Base-by-base conservation (phyloP, 2,797 vertebrate genomes). In the Cryptoblepharus egeriae region DNA sequence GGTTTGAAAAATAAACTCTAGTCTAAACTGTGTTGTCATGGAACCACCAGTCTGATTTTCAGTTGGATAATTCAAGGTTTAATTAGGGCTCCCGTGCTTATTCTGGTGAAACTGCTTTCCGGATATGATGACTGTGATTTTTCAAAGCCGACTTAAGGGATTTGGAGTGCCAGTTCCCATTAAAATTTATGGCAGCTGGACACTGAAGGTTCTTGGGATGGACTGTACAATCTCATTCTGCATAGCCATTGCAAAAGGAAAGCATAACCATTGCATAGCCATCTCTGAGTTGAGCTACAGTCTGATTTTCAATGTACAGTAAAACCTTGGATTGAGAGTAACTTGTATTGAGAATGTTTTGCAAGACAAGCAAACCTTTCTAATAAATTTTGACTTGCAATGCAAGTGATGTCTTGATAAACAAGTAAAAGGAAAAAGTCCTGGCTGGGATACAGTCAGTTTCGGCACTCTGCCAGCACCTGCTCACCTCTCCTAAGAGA, bases 1-100 rank as follows among this genome's bases (percentile, higher is more conserved):
- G 84, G 52, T 80, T 86, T 92, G 90, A 39, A 75, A 90, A 86
- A 81, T 67, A 91, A 89, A 88, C 89, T 69, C 65, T 71, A 88
- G 85, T 42, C 32, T n/a, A 67, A 79, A 87, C 30, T 74, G 83
- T 15, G 88, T 90, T 90, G 77, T 73, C 90, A 81, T 85, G 88
- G 90, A 91, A 86, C 57, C 86, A 85, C 39, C 0, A 64, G 42
- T 85, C 77, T 64, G 80, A 68, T 84, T 87, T 88, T 85, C 87
- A 79, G 64, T 73, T 55, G 83, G 88, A 82, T 79, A 84, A 85
- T 81, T 28, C 64, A 91, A 85, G 82, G 83, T 85, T 82, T 90
- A 87, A 86, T 87, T 84, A 16, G 83, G 88, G 85, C 83, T 90
- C 79, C 80, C 67, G 75, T 60, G 79, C 74, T 80, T 83, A 64